Percentiles rank a stretch among this genome's conserved stretches.
Conservation (phyloP, 1,140 invertebrate genomes). For the Drosophila santomea region DNA sequence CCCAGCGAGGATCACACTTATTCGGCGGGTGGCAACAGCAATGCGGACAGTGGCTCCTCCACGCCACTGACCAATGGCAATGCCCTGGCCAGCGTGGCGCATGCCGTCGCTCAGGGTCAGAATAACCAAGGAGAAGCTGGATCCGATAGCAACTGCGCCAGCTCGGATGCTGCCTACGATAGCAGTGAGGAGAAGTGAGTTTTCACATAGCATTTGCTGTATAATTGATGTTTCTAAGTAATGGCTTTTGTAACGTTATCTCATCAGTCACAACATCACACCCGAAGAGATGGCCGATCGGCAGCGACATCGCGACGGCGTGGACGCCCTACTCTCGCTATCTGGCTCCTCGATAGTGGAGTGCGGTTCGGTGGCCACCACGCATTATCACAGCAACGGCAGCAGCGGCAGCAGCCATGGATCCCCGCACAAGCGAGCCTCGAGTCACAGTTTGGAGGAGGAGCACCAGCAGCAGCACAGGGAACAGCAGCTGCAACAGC, state of each 20-base stretch:
- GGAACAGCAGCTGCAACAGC: slow-evolving; percentile 36
- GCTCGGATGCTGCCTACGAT: slow-evolving; percentile 86
- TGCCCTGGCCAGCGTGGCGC: slow-evolving; percentile 21
- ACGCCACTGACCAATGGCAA: slow-evolving; percentile 77
- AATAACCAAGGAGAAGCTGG: slow-evolving; percentile 31
- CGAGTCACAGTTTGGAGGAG: slow-evolving; percentile 75
- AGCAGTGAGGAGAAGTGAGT: slow-evolving; percentile 86
- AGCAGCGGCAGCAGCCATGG: slow-evolving; percentile 73
- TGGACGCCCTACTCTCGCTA: slow-evolving; percentile 89
- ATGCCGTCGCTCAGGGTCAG: slow-evolving; percentile 37
- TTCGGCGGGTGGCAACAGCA: slow-evolving; percentile 85
- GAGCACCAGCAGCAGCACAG: slow-evolving; percentile 46
- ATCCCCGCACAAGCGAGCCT: slow-evolving; percentile 80
- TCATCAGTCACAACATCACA: slow-evolving; percentile 72
- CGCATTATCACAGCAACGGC: slow-evolving; percentile 66
- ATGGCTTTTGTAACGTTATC: background rate
- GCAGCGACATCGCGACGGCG: slow-evolving; percentile 91
- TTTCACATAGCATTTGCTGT: too few relatives aligned
- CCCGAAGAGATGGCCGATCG: slow-evolving; percentile 89
- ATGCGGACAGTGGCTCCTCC: slow-evolving; percentile 76
- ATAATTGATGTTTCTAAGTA: too few relatives aligned
- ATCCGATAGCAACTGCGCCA: slow-evolving; percentile 80
- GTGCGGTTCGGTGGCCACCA: slow-evolving; percentile 62
- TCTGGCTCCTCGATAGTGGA: slow-evolving; percentile 73
- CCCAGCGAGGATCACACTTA: slow-evolving; percentile 93